Evolutionary conservation across 1,140 invertebrate genomes (phyloP).

Genomic region (Bicyclus anynana): DNA sequence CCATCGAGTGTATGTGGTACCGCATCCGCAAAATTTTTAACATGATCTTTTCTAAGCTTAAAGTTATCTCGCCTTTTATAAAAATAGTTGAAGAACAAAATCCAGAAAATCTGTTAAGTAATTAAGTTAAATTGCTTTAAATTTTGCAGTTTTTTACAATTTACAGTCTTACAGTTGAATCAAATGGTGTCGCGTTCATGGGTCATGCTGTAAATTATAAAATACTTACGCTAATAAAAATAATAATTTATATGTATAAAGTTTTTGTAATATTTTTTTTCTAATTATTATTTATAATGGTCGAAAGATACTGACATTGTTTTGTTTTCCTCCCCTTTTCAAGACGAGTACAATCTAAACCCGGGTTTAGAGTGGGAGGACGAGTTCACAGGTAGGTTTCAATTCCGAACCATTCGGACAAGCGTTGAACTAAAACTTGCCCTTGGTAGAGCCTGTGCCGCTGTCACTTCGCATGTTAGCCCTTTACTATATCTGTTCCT

Average conservation of each 20-base stretch:
- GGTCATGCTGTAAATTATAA: constrained; percentile 67
- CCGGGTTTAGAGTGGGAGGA: constrained; percentile 99
- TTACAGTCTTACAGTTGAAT: constrained; percentile 45
- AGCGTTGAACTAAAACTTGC: constrained; percentile 64
- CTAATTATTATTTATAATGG: constrained; percentile 34
- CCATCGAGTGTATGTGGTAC: not conserved
- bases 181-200: constrained; percentile 37
- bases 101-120: not conserved
- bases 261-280: constrained; percentile 36
- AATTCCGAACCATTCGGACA: constrained; percentile 68
- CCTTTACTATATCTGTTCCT: constrained; percentile 53
- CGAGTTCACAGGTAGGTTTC: constrained; percentile 99
- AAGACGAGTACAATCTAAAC: constrained; percentile 99
- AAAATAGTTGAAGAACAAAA: not conserved
- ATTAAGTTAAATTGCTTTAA: not conserved
- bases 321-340: constrained; percentile 88
- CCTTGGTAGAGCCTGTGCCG: constrained; percentile 71
- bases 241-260: constrained; percentile 68
- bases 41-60: not conserved
- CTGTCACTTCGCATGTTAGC: constrained; percentile 69
- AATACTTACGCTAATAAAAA: constrained; percentile 48
- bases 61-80: not conserved
- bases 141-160: not conserved
- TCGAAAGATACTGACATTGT: constrained; percentile 79
- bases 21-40: not conserved